phyloP scores from a whole-genome alignment of 2,888 invertebrate species.

The Argyra leucocephala region DNA sequence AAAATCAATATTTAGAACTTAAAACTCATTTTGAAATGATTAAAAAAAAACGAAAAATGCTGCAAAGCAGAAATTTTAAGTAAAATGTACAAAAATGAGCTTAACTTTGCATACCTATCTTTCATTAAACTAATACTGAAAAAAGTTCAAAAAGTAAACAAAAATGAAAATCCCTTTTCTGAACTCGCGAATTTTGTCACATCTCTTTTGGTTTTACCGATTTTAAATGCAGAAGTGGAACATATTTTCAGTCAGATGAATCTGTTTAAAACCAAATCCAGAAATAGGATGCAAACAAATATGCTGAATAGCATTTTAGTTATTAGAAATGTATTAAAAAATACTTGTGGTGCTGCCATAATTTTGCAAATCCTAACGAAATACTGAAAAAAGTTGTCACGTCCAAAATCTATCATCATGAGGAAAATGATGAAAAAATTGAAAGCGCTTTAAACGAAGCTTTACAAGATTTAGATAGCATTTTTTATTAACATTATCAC shows the following conservation, averaged over 20 bases:
- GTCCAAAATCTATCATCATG: too few species aligned
- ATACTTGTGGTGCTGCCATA: too few species aligned
- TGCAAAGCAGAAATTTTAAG: not conserved
- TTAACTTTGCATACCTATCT: not conserved
- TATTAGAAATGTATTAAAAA: too few species aligned
- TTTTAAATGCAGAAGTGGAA: slow-evolving; percentile 4
- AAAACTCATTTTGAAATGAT: slow-evolving; percentile 2
- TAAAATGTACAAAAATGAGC: not conserved
- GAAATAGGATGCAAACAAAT: slow-evolving; percentile 8
- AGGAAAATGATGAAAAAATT: too few species aligned
- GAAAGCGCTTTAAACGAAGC: too few species aligned
- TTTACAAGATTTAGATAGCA: too few species aligned
- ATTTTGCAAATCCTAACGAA: too few species aligned
- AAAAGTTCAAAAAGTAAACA: slow-evolving; percentile 16
- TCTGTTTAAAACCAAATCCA: not conserved
- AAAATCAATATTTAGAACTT: slow-evolving; percentile 8
- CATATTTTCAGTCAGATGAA: not conserved
- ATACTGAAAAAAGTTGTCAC: too few species aligned
- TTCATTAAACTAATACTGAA: not conserved
- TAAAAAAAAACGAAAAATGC: not conserved
- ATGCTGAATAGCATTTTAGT: slow-evolving; percentile 7
- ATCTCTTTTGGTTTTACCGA: slow-evolving; percentile 4
- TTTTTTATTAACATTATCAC: too few species aligned
- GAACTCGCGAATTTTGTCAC: slow-evolving; percentile 5
- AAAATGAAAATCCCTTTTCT: slow-evolving; percentile 5